phyloP scores from a whole-genome alignment of 2,888 invertebrate species.

The Mellilla xanthometata region DNA sequence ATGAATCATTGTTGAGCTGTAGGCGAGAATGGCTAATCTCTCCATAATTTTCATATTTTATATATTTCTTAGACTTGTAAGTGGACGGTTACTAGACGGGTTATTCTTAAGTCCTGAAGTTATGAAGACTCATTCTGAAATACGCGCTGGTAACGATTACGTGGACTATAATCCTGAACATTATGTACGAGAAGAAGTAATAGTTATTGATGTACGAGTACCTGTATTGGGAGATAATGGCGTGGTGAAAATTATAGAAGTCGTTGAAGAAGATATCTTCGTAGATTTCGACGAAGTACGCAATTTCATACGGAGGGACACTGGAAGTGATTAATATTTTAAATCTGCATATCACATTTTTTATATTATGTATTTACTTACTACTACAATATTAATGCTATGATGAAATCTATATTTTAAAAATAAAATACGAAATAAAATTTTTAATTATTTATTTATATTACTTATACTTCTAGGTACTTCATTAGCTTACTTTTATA shows the following conservation, averaged over 20 bases:
- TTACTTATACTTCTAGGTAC: too few species aligned
- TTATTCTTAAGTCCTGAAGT: conserved; percentile 56
- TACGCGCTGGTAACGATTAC: conserved; percentile 55
- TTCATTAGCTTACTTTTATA: too few species aligned
- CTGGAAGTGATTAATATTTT: too few species aligned
- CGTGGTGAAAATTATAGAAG: conserved; percentile 18
- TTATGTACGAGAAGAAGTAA: conserved; percentile 29
- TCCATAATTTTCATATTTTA: conserved; percentile 41
- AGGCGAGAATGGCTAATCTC: conserved; percentile 50
- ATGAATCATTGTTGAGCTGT: conserved; percentile 22
- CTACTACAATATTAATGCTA: too few species aligned
- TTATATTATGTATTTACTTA: too few species aligned
- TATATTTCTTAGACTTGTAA: conserved; percentile 35
- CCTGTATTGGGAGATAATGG: conserved; percentile 19
- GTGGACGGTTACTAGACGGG: conserved; percentile 44
- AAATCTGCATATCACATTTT: too few species aligned
- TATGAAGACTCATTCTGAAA: conserved; percentile 47
- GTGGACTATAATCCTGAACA: conserved; percentile 57
- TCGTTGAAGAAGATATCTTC: conserved; percentile 19
- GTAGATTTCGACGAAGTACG: conserved; percentile 1
- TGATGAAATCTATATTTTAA: too few species aligned
- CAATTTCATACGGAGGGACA: too few species aligned
- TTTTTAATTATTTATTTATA: too few species aligned
- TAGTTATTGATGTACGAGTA: conserved; percentile 25
- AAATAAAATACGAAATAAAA: too few species aligned